These are phyloP conservation scores for Psophia crepitans DNA, from an alignment of 2,113 vertebrate genomes.

Conservation along the genomic window DNA sequence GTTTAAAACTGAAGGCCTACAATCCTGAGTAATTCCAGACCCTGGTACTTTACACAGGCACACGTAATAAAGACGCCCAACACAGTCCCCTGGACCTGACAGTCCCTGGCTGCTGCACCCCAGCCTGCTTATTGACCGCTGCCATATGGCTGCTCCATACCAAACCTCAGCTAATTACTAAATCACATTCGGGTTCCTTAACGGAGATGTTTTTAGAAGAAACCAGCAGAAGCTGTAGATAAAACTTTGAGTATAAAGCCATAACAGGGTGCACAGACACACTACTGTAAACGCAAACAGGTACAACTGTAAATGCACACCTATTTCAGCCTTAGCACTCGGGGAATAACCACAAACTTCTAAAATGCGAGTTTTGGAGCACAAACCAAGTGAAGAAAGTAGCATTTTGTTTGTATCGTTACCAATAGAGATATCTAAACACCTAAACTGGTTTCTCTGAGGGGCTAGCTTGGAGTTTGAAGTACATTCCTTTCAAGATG, in stretches of 20 bases:
- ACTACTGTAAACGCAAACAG: neutral
- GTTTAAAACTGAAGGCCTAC: neutral
- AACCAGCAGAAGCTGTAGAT: neutral
- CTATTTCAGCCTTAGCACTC: neutral
- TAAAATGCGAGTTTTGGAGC: neutral
- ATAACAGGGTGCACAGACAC: neutral
- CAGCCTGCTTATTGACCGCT: neutral
- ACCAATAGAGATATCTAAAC: neutral
- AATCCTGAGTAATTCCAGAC: neutral
- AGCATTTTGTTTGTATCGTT: neutral
- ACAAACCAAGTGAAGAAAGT: neutral
- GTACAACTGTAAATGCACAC: neutral
- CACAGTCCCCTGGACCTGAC: neutral
- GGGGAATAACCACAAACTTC: neutral
- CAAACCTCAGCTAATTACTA: neutral
- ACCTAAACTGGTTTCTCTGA: neutral
- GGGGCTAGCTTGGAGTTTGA: neutral
- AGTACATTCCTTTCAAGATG: neutral
- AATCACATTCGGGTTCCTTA: neutral
- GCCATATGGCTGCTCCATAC: neutral
- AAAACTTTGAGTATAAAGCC: neutral
- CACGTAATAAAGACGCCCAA: neutral
- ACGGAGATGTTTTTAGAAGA: neutral
- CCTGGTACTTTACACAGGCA: neutral
- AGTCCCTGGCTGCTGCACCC: neutral